These are phyloP conservation scores for Anoura caudifer DNA, from an alignment of 2,113 vertebrate genomes.

Conservation along the genomic window DNA sequence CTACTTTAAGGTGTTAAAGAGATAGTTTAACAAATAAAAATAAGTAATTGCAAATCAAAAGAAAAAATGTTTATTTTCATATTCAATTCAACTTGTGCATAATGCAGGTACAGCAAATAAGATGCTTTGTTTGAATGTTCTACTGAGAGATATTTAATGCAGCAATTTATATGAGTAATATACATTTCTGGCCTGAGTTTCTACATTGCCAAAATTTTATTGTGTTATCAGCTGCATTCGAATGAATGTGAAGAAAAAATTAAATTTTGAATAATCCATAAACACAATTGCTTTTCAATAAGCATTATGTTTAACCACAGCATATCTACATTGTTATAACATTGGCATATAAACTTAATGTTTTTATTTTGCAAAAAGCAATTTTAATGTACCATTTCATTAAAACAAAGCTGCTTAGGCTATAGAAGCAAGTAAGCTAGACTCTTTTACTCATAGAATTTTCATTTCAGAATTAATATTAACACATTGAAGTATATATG, in stretches of 20 bases:
- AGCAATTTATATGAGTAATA: neutral
- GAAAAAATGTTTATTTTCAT: neutral
- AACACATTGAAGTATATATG: neutral
- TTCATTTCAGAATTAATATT: neutral
- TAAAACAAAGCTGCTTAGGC: neutral
- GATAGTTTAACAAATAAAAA: neutral
- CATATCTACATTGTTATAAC: neutral
- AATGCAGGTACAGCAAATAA: constrained; percentile 1
- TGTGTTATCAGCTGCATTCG: neutral
- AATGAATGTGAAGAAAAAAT: neutral
- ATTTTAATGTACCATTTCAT: constrained; percentile 22
- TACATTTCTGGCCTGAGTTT: neutral
- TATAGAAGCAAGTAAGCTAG: neutral
- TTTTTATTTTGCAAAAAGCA: neutral
- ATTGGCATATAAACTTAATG: neutral
- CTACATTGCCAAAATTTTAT: neutral
- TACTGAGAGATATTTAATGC: neutral
- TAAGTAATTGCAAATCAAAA: neutral
- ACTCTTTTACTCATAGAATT: neutral
- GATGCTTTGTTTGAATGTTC: neutral
- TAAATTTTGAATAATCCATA: neutral
- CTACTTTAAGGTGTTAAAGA: neutral
- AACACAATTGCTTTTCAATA: constrained; percentile 29
- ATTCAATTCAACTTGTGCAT: neutral
- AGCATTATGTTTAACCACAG: constrained; percentile 3